Evolutionary conservation across 2,113 vertebrate species (phyloP), one percentile per base, ranked within the genome.

Genomic region (Hystrix cristata): DNA sequence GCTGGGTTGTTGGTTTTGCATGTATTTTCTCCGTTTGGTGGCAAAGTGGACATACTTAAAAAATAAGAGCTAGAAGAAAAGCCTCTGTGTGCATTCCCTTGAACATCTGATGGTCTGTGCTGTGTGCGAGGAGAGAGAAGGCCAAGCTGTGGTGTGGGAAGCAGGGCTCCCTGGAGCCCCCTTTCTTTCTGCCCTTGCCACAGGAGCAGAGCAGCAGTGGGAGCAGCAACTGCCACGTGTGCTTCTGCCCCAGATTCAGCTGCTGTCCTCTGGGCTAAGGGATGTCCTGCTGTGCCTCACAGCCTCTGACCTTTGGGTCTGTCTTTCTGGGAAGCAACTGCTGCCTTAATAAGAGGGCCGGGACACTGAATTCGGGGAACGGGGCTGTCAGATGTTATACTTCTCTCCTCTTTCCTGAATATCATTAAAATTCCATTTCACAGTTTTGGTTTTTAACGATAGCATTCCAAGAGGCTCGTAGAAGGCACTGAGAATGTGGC

Each of bases 331-430:
- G 53, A 67, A 87, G 19, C 31, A 92, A 8, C 31, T 55, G 5
- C 25, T 48, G 10, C 8, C n/a, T 92, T 71, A 27, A 31, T 46
- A 23, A 69, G n/a, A 85, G 12, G 6, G 19, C 31, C 51, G 2
- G 11, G 15, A 83, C n/a, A 19, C 15, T 57, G 31, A 89, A 86
- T 38, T 16, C 55, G 60, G 71, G 8, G 79, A 12, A 27, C 87
- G 8, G 29, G 23, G 11, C 25, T 87, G 0, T 55, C n/a, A 34
- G 46, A 46, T 6, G 5, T 29, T 67, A 5, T 2, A 38, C 12
- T 7, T 88, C 71, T 60, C 60, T 81, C 7, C 12, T 94, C 46
- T 93, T 94, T 71, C 64, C 71, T 74, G 46, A 91, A 88, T 29
- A 29, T 79, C 13, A 48, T 74, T 92, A 71, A 90, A 90, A 85